phyloP scores from a whole-genome alignment of 2,797 vertebrate species.

The Nannoperca australis region DNA sequence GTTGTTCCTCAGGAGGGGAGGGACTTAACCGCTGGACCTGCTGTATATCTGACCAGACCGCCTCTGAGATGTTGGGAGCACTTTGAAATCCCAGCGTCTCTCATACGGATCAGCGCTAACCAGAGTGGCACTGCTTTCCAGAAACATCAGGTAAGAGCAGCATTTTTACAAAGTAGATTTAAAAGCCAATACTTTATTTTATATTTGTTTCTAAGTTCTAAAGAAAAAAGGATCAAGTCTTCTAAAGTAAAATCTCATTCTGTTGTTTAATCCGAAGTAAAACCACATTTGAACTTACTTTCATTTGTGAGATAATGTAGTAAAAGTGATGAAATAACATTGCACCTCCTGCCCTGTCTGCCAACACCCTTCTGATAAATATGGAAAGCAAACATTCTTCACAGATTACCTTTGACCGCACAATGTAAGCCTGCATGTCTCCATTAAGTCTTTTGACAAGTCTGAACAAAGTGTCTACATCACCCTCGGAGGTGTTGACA shows the following conservation, averaged over 20 bases:
- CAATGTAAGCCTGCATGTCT: background rate
- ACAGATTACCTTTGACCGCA: slow-evolving; percentile 48
- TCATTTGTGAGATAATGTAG: background rate
- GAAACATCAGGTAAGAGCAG: slow-evolving; percentile 52
- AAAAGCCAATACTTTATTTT: background rate
- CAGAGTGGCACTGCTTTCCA: background rate
- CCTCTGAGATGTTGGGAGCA: slow-evolving; percentile 35
- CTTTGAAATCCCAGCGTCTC: background rate
- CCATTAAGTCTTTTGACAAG: slow-evolving; percentile 6
- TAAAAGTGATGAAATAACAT: slow-evolving; percentile 2
- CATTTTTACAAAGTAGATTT: no score
- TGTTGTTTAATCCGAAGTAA: background rate
- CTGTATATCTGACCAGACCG: slow-evolving; percentile 45
- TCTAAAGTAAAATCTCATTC: background rate
- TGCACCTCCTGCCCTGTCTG: background rate
- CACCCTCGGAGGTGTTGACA: background rate
- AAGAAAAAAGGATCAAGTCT: no score
- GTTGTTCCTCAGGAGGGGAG: slow-evolving; percentile 41
- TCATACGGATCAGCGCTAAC: background rate
- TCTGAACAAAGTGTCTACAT: slow-evolving; percentile 19
- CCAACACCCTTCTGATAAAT: slow-evolving; percentile 59
- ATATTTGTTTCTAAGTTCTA: background rate
- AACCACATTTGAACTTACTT: background rate
- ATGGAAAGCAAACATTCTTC: slow-evolving; percentile 64
- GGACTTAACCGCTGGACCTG: slow-evolving; percentile 27